Evolutionary conservation across 2,113 vertebrate species (phyloP).

Genomic region (Sinocyclocheilus rhinocerous): DNA sequence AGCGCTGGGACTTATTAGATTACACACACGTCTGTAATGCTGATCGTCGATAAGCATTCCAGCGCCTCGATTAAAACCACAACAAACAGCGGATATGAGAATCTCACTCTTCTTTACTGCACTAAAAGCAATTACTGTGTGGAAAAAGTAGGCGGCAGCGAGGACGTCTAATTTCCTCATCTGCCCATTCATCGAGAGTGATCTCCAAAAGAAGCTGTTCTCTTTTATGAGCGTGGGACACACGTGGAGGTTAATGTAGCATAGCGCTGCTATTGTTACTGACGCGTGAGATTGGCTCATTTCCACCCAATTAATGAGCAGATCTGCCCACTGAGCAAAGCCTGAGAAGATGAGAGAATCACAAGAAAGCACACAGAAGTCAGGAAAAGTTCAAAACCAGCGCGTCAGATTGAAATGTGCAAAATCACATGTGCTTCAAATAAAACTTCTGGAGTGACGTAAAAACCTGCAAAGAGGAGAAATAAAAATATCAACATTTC

Average conservation of each 20-base stretch:
- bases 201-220: constrained; percentile 40
- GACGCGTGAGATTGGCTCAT: constrained; percentile 43
- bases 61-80: not conserved
- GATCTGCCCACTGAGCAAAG: constrained; percentile 21
- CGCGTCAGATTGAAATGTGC: not conserved
- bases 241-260: constrained; percentile 32
- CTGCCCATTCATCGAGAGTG: constrained; percentile 22
- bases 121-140: constrained; percentile 15
- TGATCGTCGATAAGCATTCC: constrained; percentile 6
- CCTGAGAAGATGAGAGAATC: not conserved
- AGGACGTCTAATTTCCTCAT: constrained; percentile 30
- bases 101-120: constrained; percentile 25
- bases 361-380: not conserved
- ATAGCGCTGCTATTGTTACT: constrained; percentile 31
- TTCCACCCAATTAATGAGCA: constrained; percentile 44
- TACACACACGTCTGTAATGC: not conserved
- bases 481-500: not conserved
- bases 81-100: constrained; percentile 31
- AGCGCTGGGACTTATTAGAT: not conserved
- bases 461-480: not conserved
- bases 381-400: not conserved
- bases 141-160: not conserved
- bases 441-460: not conserved
- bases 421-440: not conserved
- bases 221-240: constrained; percentile 32